phyloP scores from a whole-genome alignment of 2,113 vertebrate species.

The Cathartes aura region DNA sequence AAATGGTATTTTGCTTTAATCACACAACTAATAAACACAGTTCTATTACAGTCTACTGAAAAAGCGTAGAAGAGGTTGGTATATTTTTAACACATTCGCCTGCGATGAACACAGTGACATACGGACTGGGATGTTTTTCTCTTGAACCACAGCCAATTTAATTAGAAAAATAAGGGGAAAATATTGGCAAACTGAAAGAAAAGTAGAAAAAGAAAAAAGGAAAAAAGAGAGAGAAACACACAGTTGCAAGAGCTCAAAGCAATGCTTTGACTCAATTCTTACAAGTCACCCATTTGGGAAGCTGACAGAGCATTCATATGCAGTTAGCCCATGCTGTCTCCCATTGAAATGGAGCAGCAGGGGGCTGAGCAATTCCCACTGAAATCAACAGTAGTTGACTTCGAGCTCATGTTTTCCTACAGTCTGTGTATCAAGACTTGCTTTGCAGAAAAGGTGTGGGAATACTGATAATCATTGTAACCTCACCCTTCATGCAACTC shows the following conservation, averaged over 20 bases:
- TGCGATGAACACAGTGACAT: neutral
- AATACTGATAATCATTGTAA: neutral
- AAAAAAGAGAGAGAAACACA: neutral
- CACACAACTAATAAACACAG: neutral
- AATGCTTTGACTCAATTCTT: neutral
- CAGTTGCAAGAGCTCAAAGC: neutral
- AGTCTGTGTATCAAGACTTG: neutral
- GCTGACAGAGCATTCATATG: neutral
- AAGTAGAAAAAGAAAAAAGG: fast-evolving
- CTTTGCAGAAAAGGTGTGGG: neutral
- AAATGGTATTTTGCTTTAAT: neutral
- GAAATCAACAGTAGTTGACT: neutral
- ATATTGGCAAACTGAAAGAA: neutral
- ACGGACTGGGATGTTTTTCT: neutral
- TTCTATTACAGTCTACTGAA: neutral
- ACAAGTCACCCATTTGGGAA: neutral
- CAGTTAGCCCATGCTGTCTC: neutral
- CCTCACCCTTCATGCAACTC: neutral
- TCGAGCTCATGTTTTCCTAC: neutral
- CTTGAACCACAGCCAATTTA: neutral
- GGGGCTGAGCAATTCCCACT: neutral
- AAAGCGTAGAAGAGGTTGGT: neutral
- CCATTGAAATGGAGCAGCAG: neutral
- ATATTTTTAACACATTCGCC: neutral
- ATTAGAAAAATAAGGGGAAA: neutral